Evolutionary conservation across 92 coral and sea anemone genomes (phyloP), one percentile per base, ranked within the genome.

Genomic region (Virgularia gustaviana): DNA sequence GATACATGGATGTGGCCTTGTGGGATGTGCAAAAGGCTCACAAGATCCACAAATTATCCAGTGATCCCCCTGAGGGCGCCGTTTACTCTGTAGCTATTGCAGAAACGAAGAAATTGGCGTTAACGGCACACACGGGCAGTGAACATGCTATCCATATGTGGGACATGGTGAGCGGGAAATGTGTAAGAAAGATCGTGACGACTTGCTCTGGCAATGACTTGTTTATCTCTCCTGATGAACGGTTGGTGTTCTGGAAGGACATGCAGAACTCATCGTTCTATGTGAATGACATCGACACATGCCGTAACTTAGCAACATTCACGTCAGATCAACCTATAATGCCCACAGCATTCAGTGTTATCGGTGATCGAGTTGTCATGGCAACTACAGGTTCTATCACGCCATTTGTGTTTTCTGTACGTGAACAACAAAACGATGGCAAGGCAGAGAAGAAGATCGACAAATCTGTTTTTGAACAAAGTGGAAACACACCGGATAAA

Each of bases 351-450:
- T 80, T 79, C n/a, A 73, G 73, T 62, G 34, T 61, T 57, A 49
- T 83, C 42, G 88, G 88, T 8, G 77, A 83, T 61, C 80, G 82
- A 64, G 78, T 89, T 55, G 90, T 82, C 4, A 39, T 80, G 76
- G 90, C 55, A 35, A 58, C 87, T 9, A 83, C 84, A 43, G 96
- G 83, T 23, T 86, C 85, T 49, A 85, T 84, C 4, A 82, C 83
- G 19, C 71, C 82, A 32, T 76, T 86, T 79, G 54, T 89, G 30
- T 66, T 83, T 34, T 73, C 47, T 15, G 60, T 89, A 73, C 88
- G 83, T 16, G n/a, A n/a, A n/a, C n/a, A n/a, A n/a, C 86, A 87
- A 18, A 67, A 64, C 23, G 37, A 59, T 37, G 77, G 28, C 22
- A 51, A 27, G 8, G 44, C 16, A 0, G 58, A 66, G 49, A 22